Evolutionary conservation across 1,140 invertebrate genomes (phyloP), one percentile per base, ranked within the genome.

Genomic region (Drosophila triauraria): DNA sequence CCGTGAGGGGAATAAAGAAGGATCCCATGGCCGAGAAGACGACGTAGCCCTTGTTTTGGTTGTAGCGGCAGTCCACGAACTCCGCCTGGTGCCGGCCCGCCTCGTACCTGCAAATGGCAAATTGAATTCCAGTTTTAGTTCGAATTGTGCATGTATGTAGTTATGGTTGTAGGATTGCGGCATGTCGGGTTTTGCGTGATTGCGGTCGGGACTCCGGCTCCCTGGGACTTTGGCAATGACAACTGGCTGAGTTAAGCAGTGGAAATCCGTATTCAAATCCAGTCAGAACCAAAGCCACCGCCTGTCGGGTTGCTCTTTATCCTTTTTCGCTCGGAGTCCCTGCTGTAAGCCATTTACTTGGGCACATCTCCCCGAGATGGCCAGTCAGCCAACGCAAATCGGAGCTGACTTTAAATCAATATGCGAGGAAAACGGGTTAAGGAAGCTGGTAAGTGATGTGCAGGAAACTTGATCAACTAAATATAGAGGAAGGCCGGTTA

Each of bases 1-100:
- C 96, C 6, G 96, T 94, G 93, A 98, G 95, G 3, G 98, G 98
- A 56, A 98, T 95, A 93, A 98, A 99, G 93, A 98, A 99, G 1
- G 97, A 98, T 0, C 97, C 97, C 94, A 98, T 96, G 0, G 97
- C 96, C 40, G 92, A 92, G 93, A 98, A 98, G 44, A 98, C 95
- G 15, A 98, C 97, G 93, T 98, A 98, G 5, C 96, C 96, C 46
- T 95, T 95, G 90, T 98, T 97, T 84, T 96, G 95, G 86, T 96
- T 97, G 91, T 97, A 97, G 9, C 95, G 94, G 91, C 96, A 97
- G 40, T 94, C 93, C 0, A 93, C 93, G 9, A 92, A 85, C 38
- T 94, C 94, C 69, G 94, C 93, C 32, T 94, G 94, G 47, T 95
- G 92, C 4, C 93, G 93, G 44, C 95, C 95, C 30, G 94, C 94